phyloP scores from a whole-genome alignment of 2,888 invertebrate species.

The Ectemnius continuus region DNA sequence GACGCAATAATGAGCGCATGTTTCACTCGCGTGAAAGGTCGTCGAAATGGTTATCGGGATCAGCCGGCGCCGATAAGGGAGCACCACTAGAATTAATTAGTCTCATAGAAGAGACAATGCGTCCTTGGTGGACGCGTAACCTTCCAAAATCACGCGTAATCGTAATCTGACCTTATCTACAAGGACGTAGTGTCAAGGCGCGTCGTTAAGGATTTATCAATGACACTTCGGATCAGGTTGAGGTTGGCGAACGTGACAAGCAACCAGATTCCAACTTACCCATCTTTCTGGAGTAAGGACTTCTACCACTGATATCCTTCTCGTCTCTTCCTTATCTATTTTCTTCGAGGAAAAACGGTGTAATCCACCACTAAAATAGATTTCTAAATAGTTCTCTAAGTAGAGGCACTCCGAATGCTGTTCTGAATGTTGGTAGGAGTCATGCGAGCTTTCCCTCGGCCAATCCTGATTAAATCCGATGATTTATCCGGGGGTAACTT shows the following conservation, averaged over 20 bases:
- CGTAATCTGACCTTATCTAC: background rate
- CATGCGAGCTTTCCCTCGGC: too few relatives aligned
- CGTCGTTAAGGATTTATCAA: conserved; percentile 37
- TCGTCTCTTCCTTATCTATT: conserved; percentile 17
- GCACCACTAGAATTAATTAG: background rate
- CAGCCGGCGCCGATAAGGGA: background rate
- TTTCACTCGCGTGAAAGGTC: background rate
- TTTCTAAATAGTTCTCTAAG: too few relatives aligned
- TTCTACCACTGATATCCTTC: conserved; percentile 54
- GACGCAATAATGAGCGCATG: conserved; percentile 5
- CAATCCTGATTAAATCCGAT: too few relatives aligned
- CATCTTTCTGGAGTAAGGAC: conserved; percentile 48
- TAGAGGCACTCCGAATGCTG: too few relatives aligned
- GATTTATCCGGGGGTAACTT: conserved; percentile 17
- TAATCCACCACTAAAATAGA: too few relatives aligned
- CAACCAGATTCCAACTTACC: conserved; percentile 46
- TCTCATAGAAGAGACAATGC: background rate
- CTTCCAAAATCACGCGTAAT: background rate
- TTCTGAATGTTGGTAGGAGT: too few relatives aligned
- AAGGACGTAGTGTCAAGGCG: background rate
- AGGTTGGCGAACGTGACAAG: too few relatives aligned
- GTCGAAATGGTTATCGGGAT: conserved; percentile 10
- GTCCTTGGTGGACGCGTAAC: conserved; percentile 18
- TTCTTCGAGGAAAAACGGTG: too few relatives aligned
- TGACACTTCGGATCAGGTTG: conserved; percentile 42